Evolutionary conservation across 92 coral and sea anemone species (phyloP), one percentile per base, ranked within the genome.

Genomic region (Epizoanthus rinbou): DNA sequence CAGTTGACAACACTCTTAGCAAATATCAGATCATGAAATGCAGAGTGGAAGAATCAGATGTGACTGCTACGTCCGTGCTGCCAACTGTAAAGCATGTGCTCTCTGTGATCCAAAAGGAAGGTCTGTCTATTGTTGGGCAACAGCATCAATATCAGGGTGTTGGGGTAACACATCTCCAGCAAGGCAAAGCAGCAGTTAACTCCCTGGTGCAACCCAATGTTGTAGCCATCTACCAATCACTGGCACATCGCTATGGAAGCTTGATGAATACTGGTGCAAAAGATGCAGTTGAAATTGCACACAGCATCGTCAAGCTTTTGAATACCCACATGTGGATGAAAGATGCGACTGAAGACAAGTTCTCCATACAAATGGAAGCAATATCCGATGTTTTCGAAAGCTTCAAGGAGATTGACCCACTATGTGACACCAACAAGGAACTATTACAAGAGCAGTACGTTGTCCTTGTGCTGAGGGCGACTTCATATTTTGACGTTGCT

Each of bases 51-150:
- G 84, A 88, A 88, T 84, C 84, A 58, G 86, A 84, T 54, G 80
- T 80, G 59, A 80, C 73, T 83, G 87, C 91, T 52, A 87, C 88
- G 64, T 80, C 88, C 47, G 91, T 85, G 85, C 80, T 88, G 69
- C 91, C 83, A 88, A 84, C 92, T 16, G 88, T 88, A 65, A 88
- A 88, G 83, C 86, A 85, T 74, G 86, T 85, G 82, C 88, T 89
- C 88, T 89, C 86, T 52, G 84, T 85, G 43, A 88, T 80, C 83
- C 75, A 88, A 60, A 66, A 76, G 73, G 86, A 88, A 88, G 88
- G 73, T 73, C 86, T 76, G 79, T 88, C 88, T 56, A 80, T 69
- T 59, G 83, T 88, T 54, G 85, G 88, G 76, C 92, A 89, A 80
- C 84, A 89, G 84, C 85, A 82, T 85, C 87, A 84, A 83, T 87